Conservation (phyloP, 2,888 invertebrate genomes). For the Protonemura montana region DNA sequence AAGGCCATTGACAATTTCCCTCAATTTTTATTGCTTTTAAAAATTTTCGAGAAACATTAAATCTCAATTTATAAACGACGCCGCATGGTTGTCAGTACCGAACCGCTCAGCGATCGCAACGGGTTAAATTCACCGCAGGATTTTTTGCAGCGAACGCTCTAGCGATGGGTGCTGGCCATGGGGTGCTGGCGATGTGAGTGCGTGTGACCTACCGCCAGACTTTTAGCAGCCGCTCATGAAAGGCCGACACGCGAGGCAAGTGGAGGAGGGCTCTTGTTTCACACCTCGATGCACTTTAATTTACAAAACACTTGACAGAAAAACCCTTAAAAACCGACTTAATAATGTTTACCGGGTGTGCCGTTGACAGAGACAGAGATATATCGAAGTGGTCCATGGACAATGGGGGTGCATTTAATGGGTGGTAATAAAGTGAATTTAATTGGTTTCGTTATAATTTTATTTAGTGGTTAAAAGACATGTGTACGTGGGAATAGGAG, state of each 20-base stretch:
- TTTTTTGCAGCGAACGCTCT: no score
- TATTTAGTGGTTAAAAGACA: conserved; percentile 4
- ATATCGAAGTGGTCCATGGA: neutral
- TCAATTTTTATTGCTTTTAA: no score
- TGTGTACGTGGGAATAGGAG: neutral
- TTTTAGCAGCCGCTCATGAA: conserved; percentile 17
- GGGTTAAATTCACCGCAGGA: no score
- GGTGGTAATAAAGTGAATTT: neutral
- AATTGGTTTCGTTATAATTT: conserved; percentile 7
- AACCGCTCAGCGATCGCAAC: no score
- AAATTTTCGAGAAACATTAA: no score
- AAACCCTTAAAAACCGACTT: neutral
- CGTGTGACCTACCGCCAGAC: neutral
- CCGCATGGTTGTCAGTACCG: no score
- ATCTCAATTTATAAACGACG: no score
- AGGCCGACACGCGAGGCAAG: neutral
- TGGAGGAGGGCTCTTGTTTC: conserved; percentile 13
- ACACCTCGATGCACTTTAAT: conserved; percentile 27
- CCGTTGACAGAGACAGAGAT: conserved; percentile 4
- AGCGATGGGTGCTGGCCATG: no score
- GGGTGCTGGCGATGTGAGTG: neutral
- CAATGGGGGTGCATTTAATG: conserved; percentile 12
- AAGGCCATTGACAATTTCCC: no score
- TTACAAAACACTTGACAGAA: conserved; percentile 20
- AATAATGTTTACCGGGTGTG: conserved; percentile 19